phyloP scores from a whole-genome alignment of 2,888 invertebrate genomes.

The Ophion ellenae region DNA sequence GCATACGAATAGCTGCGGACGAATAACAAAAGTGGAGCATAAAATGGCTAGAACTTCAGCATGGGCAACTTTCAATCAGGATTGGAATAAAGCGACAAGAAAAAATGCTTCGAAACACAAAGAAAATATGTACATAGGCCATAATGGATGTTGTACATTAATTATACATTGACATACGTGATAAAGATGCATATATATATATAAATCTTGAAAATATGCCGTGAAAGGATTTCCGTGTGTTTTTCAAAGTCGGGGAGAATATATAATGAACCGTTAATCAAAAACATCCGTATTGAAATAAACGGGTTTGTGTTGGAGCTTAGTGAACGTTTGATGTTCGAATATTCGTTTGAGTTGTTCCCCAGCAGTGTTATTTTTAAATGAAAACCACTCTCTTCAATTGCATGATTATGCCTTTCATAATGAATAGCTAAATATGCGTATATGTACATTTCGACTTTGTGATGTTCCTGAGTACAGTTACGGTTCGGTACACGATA shows the following conservation, averaged over 20 bases:
- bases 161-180: too few relatives aligned
- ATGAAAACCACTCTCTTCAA: conserved; percentile 7
- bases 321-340: neutral
- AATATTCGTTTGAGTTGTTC: neutral
- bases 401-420: neutral
- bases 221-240: too few relatives aligned
- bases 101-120: too few relatives aligned
- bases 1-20: neutral
- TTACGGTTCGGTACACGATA: neutral
- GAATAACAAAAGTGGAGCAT: neutral
- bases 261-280: conserved; percentile 2
- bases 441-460: neutral
- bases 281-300: neutral
- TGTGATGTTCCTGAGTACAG: conserved; percentile 3
- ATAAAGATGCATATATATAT: too few relatives aligned
- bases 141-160: too few relatives aligned
- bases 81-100: neutral
- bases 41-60: neutral
- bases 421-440: conserved; percentile 16
- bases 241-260: neutral
- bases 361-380: neutral
- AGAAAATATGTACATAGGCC: too few relatives aligned
- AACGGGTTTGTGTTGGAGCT: neutral
- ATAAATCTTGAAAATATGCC: too few relatives aligned
- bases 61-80: neutral